These are phyloP conservation scores for Rhabdornis inornatus DNA, from an alignment of 2,113 vertebrate species.

Conservation along the genomic window DNA sequence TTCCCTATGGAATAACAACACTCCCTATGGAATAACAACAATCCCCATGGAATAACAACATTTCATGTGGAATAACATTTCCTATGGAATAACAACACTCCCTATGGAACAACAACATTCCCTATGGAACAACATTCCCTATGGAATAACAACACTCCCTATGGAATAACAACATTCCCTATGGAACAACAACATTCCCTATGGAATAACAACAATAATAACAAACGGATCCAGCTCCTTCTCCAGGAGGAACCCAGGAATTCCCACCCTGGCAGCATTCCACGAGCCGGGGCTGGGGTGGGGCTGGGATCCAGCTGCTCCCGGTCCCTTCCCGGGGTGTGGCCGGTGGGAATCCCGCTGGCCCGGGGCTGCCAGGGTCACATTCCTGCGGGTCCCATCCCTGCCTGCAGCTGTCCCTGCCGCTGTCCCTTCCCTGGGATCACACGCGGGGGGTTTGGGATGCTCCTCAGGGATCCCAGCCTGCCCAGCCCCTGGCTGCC, in stretches of 20 bases:
- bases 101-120: neutral
- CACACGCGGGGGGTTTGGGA: neutral
- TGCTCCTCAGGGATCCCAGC: neutral
- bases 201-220: too few relatives aligned
- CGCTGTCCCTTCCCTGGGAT: neutral
- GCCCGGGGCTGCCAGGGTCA: neutral
- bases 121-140: neutral
- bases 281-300: too few relatives aligned
- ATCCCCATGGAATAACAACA: neutral
- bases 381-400: neutral
- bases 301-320: neutral
- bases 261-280: neutral
- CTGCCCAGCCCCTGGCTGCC: neutral
- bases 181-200: too few relatives aligned
- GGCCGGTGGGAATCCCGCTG: neutral
- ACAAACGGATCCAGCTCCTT: fast-evolving
- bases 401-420: conserved; percentile 1
- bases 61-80: neutral
- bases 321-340: neutral
- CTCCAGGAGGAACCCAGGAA: fast-evolving
- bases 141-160: too few relatives aligned
- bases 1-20: neutral
- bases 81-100: neutral
- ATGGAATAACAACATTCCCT: too few relatives aligned
- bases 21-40: neutral